Base-by-base conservation (phyloP, 1,140 invertebrate species). In the Bombus waltoni region DNA sequence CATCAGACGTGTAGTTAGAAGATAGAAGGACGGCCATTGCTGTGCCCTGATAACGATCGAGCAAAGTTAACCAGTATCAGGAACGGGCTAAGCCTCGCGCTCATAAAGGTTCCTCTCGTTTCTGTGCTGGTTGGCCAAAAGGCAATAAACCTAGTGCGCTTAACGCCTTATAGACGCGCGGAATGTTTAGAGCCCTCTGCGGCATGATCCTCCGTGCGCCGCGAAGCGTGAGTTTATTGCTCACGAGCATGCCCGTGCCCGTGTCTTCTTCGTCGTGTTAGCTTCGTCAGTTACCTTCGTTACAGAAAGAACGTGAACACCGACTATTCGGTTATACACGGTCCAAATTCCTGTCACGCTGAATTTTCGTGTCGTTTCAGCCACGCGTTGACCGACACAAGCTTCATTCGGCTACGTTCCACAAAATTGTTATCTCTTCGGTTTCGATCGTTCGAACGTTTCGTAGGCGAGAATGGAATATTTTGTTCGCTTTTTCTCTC, bases 21-120 rank as follows among this genome's bases (percentile, higher is more conserved):
- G 57, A 62, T 32, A 82, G 44, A 74, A 70, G 35, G 40, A 90
- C 83, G 81, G 77, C 79, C 78, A 80, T 68, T 78, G 40, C 68
- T 73, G 81, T 80, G 75, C 35, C 68, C 38, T 66, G 88, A 87
- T 90, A 90, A 87, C 89, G 81, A 89, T 90, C 89, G 75, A 35
- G 86, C 82, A 88, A 90, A 88, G 88, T 87, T 90, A 90, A 88
- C 86, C 71, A 81, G 62, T 90, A 90, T 90, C 89, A 90, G 72
- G 70, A 75, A 53, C 66, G 53, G 53, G 68, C 76, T 88, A 90
- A 90, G 89, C 87, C 77, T 88, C 66, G 47, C 57, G 81, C 40
- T 78, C 89, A 78, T 90, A 90, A 90, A 90, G 83, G 88, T 68
- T 18, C 38, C 71, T 77, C 72, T 68, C 83, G 66, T 70, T 81